These are phyloP conservation scores for Malurus melanocephalus DNA, from an alignment of 2,113 vertebrate genomes.

Conservation along the genomic window DNA sequence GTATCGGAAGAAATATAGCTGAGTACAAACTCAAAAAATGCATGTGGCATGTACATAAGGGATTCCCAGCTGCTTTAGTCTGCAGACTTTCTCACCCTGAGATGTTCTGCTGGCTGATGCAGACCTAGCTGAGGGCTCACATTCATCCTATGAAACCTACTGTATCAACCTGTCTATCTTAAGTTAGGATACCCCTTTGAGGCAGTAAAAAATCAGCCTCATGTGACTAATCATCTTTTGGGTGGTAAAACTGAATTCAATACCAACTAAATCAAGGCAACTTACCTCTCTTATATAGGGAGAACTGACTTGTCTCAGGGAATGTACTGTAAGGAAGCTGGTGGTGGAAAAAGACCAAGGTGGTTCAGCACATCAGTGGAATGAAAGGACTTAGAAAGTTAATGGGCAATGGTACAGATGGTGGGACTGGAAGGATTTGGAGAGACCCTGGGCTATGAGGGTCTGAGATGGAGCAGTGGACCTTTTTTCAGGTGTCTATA, in stretches of 20 bases:
- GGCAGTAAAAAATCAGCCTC: neutral
- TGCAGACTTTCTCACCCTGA: neutral
- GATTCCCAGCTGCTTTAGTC: neutral
- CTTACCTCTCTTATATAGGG: neutral
- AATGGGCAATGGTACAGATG: neutral
- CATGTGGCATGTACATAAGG: neutral
- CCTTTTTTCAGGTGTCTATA: neutral
- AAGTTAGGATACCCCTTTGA: neutral
- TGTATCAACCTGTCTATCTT: neutral
- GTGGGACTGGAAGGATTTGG: neutral
- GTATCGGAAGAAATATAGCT: neutral
- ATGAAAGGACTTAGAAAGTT: neutral
- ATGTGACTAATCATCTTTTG: neutral
- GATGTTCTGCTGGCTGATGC: neutral
- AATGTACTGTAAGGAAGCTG: neutral
- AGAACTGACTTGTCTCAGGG: neutral
- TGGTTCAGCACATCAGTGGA: rapidly evolving
- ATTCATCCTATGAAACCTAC: neutral
- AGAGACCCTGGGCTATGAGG: neutral
- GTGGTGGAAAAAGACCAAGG: neutral
- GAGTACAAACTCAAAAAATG: neutral
- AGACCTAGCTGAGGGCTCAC: neutral
- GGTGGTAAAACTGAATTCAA: neutral
- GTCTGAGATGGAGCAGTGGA: neutral
- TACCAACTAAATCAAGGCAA: neutral